phyloP scores from a whole-genome alignment of 1,140 invertebrate genomes.

The Neodiprion pinetum region DNA sequence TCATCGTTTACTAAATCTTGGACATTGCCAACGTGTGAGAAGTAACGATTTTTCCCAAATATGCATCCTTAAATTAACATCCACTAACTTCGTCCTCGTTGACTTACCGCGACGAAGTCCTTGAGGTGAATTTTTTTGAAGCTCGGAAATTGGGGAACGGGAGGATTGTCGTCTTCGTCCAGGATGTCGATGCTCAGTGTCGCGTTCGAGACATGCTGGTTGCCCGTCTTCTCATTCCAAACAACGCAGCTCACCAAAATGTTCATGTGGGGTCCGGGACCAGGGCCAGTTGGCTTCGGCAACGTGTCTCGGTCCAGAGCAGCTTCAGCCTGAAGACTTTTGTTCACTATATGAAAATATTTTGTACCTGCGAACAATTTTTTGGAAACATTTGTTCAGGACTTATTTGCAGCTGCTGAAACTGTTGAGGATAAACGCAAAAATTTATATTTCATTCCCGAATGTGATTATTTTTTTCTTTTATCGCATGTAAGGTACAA shows the following conservation, averaged over 20 bases:
- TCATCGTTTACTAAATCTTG: too few species aligned
- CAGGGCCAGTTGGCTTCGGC: conserved; percentile 32
- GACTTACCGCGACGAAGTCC: conserved; percentile 48
- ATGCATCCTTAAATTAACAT: not conserved
- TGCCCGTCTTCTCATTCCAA: conserved; percentile 38
- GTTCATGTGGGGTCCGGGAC: conserved; percentile 43
- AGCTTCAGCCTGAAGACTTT: conserved; percentile 42
- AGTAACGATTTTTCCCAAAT: not conserved
- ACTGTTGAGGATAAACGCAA: too few species aligned
- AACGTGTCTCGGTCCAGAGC: conserved; percentile 46
- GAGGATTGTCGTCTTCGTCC: conserved; percentile 60
- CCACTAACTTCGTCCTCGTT: not conserved
- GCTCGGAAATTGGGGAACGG: conserved; percentile 47
- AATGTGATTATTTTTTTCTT: too few species aligned
- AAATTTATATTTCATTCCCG: too few species aligned
- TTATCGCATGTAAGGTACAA: too few species aligned
- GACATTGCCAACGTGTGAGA: not conserved
- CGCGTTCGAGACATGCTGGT: conserved; percentile 38
- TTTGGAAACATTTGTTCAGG: too few species aligned
- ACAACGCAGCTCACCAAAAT: conserved; percentile 50
- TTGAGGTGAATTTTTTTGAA: conserved; percentile 39
- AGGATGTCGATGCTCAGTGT: conserved; percentile 46
- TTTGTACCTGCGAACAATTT: conserved; percentile 43
- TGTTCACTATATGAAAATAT: conserved; percentile 44
- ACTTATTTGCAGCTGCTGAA: too few species aligned